Conservation (phyloP, 2,797 vertebrate species). For the Melanogrammus aeglefinus region DNA sequence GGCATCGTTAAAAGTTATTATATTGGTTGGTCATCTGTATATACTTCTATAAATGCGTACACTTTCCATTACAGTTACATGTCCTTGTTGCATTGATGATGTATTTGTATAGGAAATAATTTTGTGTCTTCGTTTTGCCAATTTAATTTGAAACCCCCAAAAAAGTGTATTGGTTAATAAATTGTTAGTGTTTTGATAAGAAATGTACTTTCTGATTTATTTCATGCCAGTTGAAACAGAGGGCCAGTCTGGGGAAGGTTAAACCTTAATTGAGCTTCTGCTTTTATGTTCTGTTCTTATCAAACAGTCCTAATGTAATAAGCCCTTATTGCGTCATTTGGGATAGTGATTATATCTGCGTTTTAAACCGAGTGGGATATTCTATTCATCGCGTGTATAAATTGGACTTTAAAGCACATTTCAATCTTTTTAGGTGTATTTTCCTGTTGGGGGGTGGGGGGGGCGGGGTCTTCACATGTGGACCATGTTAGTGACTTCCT, state of each 20-base stretch:
- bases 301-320: not conserved
- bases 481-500: too few relatives aligned
- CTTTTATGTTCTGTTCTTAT: not conserved
- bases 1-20: not conserved
- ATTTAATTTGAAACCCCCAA: not conserved
- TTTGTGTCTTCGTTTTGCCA: not conserved
- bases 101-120: not conserved
- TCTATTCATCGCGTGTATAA: not conserved
- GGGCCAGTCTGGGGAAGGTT: not conserved
- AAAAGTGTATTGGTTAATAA: constrained; percentile 2
- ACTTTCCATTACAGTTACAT: not conserved
- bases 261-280: not conserved
- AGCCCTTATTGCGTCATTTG: not conserved
- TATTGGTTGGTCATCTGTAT: too few relatives aligned
- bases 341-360: not conserved
- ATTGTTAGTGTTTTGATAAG: not conserved
- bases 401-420: not conserved
- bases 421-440: not conserved
- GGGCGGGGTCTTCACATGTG: too few relatives aligned
- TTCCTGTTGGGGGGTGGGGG: too few relatives aligned
- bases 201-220: too few relatives aligned
- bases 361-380: not conserved
- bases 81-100: not conserved
- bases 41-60: not conserved
- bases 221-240: not conserved